phyloP scores from a whole-genome alignment of 2,113 vertebrate species.

The Rhizomys pruinosus region DNA sequence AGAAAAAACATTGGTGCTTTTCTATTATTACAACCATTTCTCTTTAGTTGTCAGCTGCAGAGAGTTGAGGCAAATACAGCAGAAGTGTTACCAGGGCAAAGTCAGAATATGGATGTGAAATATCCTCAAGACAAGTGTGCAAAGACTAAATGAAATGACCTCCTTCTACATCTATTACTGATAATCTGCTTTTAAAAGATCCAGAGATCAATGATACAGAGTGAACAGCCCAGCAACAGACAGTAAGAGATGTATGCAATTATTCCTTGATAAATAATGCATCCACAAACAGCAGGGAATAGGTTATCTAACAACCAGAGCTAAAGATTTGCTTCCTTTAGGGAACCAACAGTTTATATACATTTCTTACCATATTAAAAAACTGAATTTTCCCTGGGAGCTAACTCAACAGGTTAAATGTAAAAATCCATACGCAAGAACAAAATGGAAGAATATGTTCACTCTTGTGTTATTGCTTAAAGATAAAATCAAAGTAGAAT shows the following conservation, averaged over 20 bases:
- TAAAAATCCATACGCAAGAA: background rate
- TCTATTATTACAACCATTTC: background rate
- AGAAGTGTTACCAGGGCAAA: background rate
- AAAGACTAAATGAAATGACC: constrained; percentile 9
- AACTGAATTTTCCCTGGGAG: background rate
- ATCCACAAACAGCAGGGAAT: background rate
- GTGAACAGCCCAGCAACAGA: constrained; percentile 50
- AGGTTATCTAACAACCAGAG: constrained; percentile 34
- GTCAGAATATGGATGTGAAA: background rate
- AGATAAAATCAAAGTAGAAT: background rate
- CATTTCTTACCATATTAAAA: background rate
- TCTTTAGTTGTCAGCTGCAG: background rate
- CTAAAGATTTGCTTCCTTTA: background rate
- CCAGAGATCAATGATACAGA: constrained; percentile 24
- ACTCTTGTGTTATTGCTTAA: background rate
- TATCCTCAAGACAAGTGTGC: background rate
- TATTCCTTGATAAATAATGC: constrained; percentile 44
- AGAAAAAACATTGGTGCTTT: background rate
- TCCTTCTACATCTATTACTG: background rate
- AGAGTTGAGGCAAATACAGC: background rate
- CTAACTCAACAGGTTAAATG: background rate
- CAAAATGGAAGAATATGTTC: background rate
- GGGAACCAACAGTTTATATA: constrained; percentile 11
- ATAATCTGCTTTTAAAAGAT: constrained; percentile 62
- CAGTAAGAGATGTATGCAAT: background rate